A percentile compares a stretch with the other conserved stretches of the same genome.
Evolutionary conservation across 2,797 vertebrate genomes (phyloP).

Genomic region (Trachops cirrhosus): DNA sequence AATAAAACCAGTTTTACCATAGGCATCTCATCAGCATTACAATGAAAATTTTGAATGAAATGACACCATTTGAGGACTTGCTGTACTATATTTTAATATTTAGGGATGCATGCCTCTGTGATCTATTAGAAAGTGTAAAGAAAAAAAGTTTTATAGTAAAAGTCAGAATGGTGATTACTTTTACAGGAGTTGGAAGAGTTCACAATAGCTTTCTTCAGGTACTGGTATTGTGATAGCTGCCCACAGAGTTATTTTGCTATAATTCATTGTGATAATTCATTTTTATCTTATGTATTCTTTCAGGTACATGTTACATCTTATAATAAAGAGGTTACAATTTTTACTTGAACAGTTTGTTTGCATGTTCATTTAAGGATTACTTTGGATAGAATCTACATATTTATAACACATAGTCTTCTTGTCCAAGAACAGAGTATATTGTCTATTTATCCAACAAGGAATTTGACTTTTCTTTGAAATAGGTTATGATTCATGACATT

Average conservation of each 20-base stretch:
- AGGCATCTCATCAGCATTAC: background rate
- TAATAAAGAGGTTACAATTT: background rate
- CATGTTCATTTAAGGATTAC: background rate
- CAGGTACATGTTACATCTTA: background rate
- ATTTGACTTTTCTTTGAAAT: background rate
- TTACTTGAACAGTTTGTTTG: background rate
- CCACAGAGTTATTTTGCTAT: background rate
- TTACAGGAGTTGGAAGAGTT: background rate
- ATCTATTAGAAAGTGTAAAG: background rate
- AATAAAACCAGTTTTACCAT: background rate
- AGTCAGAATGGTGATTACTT: background rate
- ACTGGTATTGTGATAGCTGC: background rate
- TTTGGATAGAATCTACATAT: background rate
- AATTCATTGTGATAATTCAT: background rate
- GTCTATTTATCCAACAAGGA: background rate
- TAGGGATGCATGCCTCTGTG: background rate
- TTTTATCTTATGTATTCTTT: background rate
- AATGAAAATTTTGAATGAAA: background rate
- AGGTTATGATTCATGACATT: background rate
- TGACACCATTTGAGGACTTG: background rate
- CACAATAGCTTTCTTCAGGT: background rate
- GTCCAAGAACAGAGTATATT: background rate
- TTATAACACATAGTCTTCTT: background rate
- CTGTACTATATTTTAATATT: background rate
- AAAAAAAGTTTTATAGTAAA: background rate